Base-by-base conservation (phyloP, 2,888 invertebrate genomes). In the Troides aeacus region DNA sequence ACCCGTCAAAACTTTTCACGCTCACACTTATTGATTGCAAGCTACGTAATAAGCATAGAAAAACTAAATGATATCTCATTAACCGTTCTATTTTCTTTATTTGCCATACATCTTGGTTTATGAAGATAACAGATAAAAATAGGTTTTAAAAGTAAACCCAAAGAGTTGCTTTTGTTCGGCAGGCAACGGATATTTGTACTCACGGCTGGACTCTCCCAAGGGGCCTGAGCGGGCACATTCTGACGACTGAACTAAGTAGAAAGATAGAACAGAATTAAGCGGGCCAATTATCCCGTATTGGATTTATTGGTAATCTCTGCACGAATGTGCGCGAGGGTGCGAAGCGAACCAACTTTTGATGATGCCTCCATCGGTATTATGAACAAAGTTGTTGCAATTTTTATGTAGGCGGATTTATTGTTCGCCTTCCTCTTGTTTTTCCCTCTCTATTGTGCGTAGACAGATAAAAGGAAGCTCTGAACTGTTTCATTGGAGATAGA, bases 301-400 rank as follows among this genome's bases (percentile, higher is more conserved):
- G 92, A 92, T 92, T 92, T 92, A 92, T 92, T 92, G 92, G 92
- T 92, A 92, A 92, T 92, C 92, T 92, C 88, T 90, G 92, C 92
- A 92, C 92, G 92, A 91, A 91, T 90, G 87, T 88, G 90, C 90
- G 90, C 89, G 90, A 91, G 92, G 92, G 92, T 92, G 92, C 90
- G 91, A 91, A 87, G 80, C 85, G 86, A 86, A 89, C 90, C 88
- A 92, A 92, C 87, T 92, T 92, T 91, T 90, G 92, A 92, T 91
- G 92, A 92, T 90, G 86, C 89, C 88, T 91, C 89, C 84, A 87
- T 88, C 84, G 89, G 89, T 84, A 92, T 90, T 92, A 90, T 90
- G 92, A 91, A 90, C 88, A 88, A 91, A 92, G 90, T 92, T 92
- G 89, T 84, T 90, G 90, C 92, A 92, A 92, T 92, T 91, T 92